Evolutionary conservation across 2,888 invertebrate species (phyloP).

Genomic region (Rugalucina vietnamica): DNA sequence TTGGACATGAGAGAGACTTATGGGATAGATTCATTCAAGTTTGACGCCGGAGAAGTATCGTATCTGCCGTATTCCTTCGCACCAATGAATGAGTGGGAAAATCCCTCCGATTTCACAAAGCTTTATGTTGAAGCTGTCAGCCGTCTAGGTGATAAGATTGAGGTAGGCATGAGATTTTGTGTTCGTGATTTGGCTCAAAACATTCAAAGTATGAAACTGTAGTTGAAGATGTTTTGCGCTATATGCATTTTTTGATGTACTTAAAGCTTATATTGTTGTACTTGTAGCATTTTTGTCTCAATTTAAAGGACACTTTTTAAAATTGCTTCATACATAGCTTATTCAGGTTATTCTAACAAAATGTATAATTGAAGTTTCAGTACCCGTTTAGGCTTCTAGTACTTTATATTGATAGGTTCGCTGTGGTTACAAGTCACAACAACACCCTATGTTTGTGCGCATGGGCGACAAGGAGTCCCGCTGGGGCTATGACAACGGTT

Average conservation of each 20-base stretch:
- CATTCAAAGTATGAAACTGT: no score
- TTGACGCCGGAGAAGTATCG: conserved; percentile 88
- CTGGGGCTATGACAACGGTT: conserved; percentile 92
- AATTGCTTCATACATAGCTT: no score
- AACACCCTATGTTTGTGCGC: conserved; percentile 90
- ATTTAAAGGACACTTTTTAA: no score
- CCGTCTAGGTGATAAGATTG: conserved; percentile 85
- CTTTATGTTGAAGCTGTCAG: conserved; percentile 71
- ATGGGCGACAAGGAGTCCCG: conserved; percentile 94
- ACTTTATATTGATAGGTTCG: no score
- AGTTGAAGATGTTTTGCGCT: no score
- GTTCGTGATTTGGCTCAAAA: no score
- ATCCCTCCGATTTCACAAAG: conserved; percentile 70
- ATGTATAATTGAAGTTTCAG: no score
- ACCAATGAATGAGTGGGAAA: conserved; percentile 48
- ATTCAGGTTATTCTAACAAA: no score
- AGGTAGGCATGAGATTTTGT: conserved; percentile 85
- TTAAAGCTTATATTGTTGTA: no score
- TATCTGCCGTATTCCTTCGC: conserved; percentile 72
- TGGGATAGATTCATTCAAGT: conserved; percentile 94
- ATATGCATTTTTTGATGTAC: no score
- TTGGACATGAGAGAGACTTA: conserved; percentile 87
- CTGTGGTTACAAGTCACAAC: conserved; percentile 78
- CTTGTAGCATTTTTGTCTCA: no score
- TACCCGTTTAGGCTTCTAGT: no score